These are phyloP conservation scores for Periplaneta americana DNA, from an alignment of 1,140 invertebrate genomes.

Conservation along the genomic window DNA sequence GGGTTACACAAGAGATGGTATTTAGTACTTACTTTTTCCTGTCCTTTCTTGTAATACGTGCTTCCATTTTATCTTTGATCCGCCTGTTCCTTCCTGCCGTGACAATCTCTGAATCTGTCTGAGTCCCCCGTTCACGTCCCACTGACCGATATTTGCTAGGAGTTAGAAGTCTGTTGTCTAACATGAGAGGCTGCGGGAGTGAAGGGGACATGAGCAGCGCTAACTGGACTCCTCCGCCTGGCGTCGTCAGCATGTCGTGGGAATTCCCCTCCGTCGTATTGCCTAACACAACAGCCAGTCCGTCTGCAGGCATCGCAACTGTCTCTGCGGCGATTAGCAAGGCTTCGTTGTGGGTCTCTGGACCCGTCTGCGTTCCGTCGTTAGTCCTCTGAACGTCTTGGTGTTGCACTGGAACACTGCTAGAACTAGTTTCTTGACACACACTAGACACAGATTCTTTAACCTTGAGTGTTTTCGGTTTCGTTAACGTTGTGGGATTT, in stretches of 20 bases:
- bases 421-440: background rate
- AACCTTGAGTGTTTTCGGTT: background rate
- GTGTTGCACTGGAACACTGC: background rate
- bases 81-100: background rate
- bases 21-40: slow-evolving; percentile 31
- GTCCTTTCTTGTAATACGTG: slow-evolving; percentile 26
- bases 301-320: background rate
- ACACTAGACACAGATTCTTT: background rate
- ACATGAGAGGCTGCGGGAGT: background rate
- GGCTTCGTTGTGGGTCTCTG: background rate
- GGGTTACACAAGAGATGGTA: too few relatives aligned
- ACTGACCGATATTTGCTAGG: slow-evolving; percentile 21
- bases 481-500: background rate
- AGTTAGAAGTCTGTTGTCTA: slow-evolving; percentile 21
- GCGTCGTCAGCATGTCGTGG: background rate
- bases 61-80: slow-evolving; percentile 20
- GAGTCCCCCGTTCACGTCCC: slow-evolving; percentile 55
- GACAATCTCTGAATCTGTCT: slow-evolving; percentile 48
- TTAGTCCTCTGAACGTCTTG: background rate
- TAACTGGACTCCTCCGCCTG: slow-evolving; percentile 17
- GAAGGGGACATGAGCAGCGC: slow-evolving; percentile 21
- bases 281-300: background rate
- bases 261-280: background rate
- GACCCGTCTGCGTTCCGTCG: background rate
- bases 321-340: background rate